Evolutionary conservation across 2,888 invertebrate genomes (phyloP).

Genomic region (Drosophila formosana): DNA sequence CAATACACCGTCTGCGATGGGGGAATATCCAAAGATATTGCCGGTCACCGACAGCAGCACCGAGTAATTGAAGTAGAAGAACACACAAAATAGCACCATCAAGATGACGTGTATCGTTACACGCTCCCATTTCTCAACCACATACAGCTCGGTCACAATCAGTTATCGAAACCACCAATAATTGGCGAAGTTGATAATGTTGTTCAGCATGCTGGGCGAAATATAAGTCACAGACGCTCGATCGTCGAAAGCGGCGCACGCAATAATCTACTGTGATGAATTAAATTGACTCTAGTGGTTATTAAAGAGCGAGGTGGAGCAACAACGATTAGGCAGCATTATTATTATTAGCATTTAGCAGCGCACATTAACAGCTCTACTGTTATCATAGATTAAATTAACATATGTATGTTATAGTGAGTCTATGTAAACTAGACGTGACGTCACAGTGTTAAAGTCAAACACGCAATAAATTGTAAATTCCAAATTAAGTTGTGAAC

Average conservation of each 20-base stretch:
- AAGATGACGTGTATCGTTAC: conserved; percentile 86
- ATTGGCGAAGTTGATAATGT: conserved; percentile 86
- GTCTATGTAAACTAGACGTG: too few species aligned
- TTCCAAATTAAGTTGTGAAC: too few species aligned
- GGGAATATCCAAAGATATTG: conserved; percentile 72
- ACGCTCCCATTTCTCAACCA: conserved; percentile 91
- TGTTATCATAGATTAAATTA: too few species aligned
- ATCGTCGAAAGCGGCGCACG: conserved; percentile 14
- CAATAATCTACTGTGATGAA: conserved; percentile 27
- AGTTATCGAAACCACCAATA: conserved; percentile 90
- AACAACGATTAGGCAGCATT: background rate
- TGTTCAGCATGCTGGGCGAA: conserved; percentile 76
- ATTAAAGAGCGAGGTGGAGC: conserved; percentile 34
- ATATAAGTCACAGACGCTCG: conserved; percentile 21
- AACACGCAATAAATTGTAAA: too few species aligned
- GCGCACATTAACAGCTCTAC: too few species aligned
- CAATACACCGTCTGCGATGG: conserved; percentile 45
- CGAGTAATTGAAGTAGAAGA: conserved; percentile 85
- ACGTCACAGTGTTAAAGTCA: too few species aligned
- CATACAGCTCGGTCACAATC: conserved; percentile 89
- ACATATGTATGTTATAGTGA: too few species aligned
- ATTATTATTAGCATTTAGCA: too few species aligned
- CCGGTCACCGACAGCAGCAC: conserved; percentile 83
- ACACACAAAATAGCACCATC: conserved; percentile 81
- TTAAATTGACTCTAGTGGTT: conserved; percentile 24